Conservation (phyloP, 2,888 invertebrate species). For the Pherbina coryleti region DNA sequence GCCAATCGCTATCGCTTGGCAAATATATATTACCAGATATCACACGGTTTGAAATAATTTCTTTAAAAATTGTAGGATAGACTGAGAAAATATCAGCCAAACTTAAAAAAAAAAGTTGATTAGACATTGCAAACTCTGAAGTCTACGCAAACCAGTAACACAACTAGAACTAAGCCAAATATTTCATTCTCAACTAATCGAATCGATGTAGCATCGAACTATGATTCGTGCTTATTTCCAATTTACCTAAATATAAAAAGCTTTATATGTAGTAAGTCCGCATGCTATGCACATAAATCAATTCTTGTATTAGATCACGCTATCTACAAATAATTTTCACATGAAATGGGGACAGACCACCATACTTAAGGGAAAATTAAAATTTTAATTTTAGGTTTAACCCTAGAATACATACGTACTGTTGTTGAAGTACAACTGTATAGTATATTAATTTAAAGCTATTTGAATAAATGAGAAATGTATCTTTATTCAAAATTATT, state of each 20-base stretch:
- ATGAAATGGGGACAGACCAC: too few species aligned
- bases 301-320: too few species aligned
- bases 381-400: too few species aligned
- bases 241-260: slow-evolving; percentile 55
- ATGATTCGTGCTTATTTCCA: slow-evolving; percentile 63
- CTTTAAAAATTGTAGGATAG: slow-evolving; percentile 76
- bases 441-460: too few species aligned
- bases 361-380: too few species aligned
- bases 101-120: slow-evolving; percentile 66
- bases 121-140: slow-evolving; percentile 54
- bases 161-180: neutral
- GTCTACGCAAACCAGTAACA: neutral
- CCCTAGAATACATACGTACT: too few species aligned
- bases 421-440: too few species aligned
- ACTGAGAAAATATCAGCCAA: slow-evolving; percentile 74
- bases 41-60: slow-evolving; percentile 72
- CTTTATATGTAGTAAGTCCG: slow-evolving; percentile 33
- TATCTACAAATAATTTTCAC: too few species aligned
- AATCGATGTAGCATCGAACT: slow-evolving; percentile 35
- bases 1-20: slow-evolving; percentile 74
- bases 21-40: slow-evolving; percentile 65
- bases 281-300: slow-evolving; percentile 45
- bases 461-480: too few species aligned
- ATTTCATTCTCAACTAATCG: slow-evolving; percentile 9
- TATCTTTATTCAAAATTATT: too few species aligned